Percentiles rank a stretch among this genome's conserved stretches.
phyloP scores from a whole-genome alignment of 1,140 invertebrate genomes.

The Babylonia areolata region DNA sequence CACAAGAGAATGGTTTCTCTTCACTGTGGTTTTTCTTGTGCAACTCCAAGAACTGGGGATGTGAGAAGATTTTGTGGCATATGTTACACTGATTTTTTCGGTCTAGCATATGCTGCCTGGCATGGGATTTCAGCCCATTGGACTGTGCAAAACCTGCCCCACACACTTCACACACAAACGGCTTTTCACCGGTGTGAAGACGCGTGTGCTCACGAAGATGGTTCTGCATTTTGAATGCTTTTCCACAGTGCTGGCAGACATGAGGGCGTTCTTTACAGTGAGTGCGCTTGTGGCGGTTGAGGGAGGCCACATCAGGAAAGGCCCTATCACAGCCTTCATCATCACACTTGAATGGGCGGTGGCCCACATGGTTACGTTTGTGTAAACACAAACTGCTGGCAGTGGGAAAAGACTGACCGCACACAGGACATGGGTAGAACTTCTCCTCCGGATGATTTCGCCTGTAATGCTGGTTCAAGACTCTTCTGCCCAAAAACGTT shows the following conservation, averaged over 20 bases:
- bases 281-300: conserved; percentile 98
- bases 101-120: conserved; percentile 96
- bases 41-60: conserved; percentile 15
- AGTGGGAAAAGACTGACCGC: conserved; percentile 50
- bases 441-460: conserved; percentile 48
- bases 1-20: conserved; percentile 28
- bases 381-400: conserved; percentile 92
- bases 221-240: conserved; percentile 97
- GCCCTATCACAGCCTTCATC: conserved; percentile 90
- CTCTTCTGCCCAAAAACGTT: conserved; percentile 39
- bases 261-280: conserved; percentile 97
- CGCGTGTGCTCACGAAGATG: conserved; percentile 98
- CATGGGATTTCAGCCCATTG: conserved; percentile 95
- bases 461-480: conserved; percentile 39
- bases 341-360: conserved; percentile 96
- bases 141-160: conserved; percentile 97
- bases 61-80: conserved; percentile 76
- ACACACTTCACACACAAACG: conserved; percentile 96
- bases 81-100: conserved; percentile 96
- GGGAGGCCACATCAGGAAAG: conserved; percentile 97
- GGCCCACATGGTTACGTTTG: conserved; percentile 94
- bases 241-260: conserved; percentile 92
- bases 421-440: conserved; percentile 51
- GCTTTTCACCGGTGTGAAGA: conserved; percentile 97
- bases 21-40: conserved; percentile 29